phyloP scores from a whole-genome alignment of 2,113 vertebrate genomes.

The Menura novaehollandiae region DNA sequence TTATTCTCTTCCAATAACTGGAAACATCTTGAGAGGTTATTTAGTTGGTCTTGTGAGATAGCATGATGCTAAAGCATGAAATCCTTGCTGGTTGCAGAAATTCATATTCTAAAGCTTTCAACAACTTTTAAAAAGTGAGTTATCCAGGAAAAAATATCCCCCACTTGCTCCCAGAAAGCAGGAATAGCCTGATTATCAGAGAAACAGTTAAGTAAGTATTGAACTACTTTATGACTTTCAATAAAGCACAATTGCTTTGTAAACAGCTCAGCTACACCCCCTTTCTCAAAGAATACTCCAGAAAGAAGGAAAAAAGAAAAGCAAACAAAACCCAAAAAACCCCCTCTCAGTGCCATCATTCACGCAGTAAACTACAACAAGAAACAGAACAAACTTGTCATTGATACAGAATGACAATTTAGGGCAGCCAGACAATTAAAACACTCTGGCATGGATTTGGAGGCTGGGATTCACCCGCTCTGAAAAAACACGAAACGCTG shows the following conservation, averaged over 20 bases:
- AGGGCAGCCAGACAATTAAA: neutral
- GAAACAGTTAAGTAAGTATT: neutral
- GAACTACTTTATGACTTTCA: slow-evolving; percentile 21
- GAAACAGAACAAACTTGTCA: neutral
- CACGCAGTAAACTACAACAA: neutral
- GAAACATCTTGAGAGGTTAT: neutral
- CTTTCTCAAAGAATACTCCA: neutral
- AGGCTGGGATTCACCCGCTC: neutral
- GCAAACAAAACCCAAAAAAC: accelerated
- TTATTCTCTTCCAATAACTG: neutral
- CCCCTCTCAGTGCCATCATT: neutral
- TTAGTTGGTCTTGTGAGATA: neutral
- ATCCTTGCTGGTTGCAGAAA: neutral
- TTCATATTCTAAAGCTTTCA: neutral
- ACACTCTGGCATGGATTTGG: neutral
- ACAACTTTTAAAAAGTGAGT: neutral
- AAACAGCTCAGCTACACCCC: neutral
- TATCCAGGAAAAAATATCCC: neutral
- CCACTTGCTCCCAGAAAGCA: neutral
- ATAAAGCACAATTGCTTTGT: slow-evolving; percentile 2
- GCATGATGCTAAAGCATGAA: neutral
- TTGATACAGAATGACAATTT: neutral
- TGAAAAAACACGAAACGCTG: accelerated
- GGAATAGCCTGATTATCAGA: neutral
- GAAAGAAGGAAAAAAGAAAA: neutral